Conservation (phyloP, 2,113 vertebrate genomes). For the Xerus inauris region DNA sequence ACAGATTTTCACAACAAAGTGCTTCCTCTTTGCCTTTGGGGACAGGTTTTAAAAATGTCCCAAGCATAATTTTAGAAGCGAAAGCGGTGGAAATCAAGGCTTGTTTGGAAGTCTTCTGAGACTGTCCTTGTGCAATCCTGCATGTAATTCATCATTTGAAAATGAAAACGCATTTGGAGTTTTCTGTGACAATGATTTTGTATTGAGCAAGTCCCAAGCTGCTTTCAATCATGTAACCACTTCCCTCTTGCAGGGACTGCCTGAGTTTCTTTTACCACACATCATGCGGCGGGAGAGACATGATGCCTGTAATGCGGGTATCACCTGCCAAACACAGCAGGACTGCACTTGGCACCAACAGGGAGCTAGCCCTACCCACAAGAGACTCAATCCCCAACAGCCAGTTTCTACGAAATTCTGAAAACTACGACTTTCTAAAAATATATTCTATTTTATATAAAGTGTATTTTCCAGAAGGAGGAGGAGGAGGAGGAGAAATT, state of each 20-base stretch:
- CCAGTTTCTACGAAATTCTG: background rate
- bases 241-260: background rate
- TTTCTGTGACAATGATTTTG: slow-evolving; percentile 55
- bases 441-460: background rate
- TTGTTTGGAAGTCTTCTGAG: background rate
- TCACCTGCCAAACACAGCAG: background rate
- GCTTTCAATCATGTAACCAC: slow-evolving; percentile 58
- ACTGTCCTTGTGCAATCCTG: slow-evolving; percentile 41
- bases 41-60: background rate
- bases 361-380: no score
- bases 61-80: background rate
- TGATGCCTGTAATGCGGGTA: accelerated
- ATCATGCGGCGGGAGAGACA: background rate
- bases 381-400: background rate
- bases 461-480: background rate
- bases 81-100: background rate
- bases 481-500: background rate
- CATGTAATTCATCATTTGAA: slow-evolving; percentile 52
- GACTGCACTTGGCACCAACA: background rate
- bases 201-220: slow-evolving; percentile 40
- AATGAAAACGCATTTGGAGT: slow-evolving; percentile 60
- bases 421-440: background rate
- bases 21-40: slow-evolving; percentile 21
- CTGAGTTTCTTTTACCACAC: background rate
- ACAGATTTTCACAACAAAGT: slow-evolving; percentile 52